Conservation (phyloP, 2,113 vertebrate species). For the Stigmatopora argus region DNA sequence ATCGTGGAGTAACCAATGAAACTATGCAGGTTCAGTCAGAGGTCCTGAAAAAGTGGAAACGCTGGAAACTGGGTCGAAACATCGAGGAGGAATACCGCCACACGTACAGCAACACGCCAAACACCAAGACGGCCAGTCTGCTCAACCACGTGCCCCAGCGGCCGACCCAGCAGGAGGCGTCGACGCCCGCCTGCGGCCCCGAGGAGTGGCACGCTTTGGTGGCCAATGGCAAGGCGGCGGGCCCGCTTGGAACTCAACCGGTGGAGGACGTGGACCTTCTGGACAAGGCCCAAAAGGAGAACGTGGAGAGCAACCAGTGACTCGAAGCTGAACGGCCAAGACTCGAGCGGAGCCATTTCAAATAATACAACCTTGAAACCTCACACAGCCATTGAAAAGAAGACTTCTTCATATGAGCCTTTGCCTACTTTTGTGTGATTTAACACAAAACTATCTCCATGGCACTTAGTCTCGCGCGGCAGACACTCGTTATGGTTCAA, state of each 20-base stretch:
- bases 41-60: constrained; percentile 82
- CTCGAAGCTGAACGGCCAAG: constrained; percentile 56
- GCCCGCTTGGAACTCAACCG: constrained; percentile 31
- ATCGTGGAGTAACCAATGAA: neutral
- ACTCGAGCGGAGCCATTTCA: constrained; percentile 21
- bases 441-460: constrained; percentile 4
- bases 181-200: constrained; percentile 38
- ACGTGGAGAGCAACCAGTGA: constrained; percentile 52
- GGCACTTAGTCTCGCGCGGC: neutral
- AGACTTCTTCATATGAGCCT: constrained; percentile 28
- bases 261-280: constrained; percentile 57
- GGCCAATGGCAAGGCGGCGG: constrained; percentile 14
- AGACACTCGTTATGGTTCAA: too few relatives aligned
- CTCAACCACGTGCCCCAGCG: constrained; percentile 46
- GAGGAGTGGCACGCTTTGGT: constrained; percentile 77
- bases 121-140: constrained; percentile 57
- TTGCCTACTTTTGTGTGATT: constrained; percentile 32
- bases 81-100: constrained; percentile 80
- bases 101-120: constrained; percentile 72
- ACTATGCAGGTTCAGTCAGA: constrained; percentile 84
- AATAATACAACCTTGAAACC: constrained; percentile 33
- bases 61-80: constrained; percentile 81
- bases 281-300: constrained; percentile 57
- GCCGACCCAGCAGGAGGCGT: constrained; percentile 42
- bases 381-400: constrained; percentile 31